Evolutionary conservation across 2,888 invertebrate genomes (phyloP).

Genomic region (Calameuta filiformis): DNA sequence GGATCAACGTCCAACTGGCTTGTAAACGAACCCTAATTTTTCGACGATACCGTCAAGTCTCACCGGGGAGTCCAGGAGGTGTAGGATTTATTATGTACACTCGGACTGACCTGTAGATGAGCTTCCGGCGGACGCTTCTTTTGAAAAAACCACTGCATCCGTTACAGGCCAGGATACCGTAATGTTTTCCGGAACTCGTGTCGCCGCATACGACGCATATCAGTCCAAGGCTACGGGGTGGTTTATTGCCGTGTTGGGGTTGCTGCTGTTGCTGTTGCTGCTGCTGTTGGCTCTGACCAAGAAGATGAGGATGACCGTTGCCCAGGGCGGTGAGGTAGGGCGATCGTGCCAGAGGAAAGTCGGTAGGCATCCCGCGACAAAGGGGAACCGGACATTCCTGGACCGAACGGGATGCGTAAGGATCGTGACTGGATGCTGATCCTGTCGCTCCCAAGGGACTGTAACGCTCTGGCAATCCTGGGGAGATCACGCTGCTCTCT

Average conservation of each 20-base stretch:
- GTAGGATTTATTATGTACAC: too few relatives aligned
- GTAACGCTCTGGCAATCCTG: slow-evolving; percentile 62
- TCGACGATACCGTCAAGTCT: neutral
- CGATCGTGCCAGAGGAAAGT: slow-evolving; percentile 58
- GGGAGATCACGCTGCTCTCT: slow-evolving; percentile 63
- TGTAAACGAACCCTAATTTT: neutral
- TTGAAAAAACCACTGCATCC: slow-evolving; percentile 99
- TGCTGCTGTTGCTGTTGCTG: slow-evolving; percentile 40
- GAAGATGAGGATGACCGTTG: slow-evolving; percentile 59
- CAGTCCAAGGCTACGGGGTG: slow-evolving; percentile 76
- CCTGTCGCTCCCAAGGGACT: slow-evolving; percentile 60
- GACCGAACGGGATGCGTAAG: slow-evolving; percentile 58
- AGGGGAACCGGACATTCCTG: slow-evolving; percentile 62
- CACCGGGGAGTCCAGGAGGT: too few relatives aligned
- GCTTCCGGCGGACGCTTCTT: slow-evolving; percentile 92
- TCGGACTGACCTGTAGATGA: slow-evolving; percentile 88
- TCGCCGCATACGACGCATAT: slow-evolving; percentile 97
- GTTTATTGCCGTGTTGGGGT: slow-evolving; percentile 55
- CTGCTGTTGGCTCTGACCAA: slow-evolving; percentile 44
- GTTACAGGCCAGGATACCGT: slow-evolving; percentile 98
- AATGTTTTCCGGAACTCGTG: slow-evolving; percentile 96
- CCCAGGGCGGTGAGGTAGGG: slow-evolving; percentile 61
- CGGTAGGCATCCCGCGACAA: slow-evolving; percentile 58
- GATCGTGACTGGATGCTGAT: slow-evolving; percentile 58
- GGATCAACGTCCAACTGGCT: slow-evolving; percentile 1